phyloP scores from a whole-genome alignment of 1,140 invertebrate species.

The Drosophila pachea region DNA sequence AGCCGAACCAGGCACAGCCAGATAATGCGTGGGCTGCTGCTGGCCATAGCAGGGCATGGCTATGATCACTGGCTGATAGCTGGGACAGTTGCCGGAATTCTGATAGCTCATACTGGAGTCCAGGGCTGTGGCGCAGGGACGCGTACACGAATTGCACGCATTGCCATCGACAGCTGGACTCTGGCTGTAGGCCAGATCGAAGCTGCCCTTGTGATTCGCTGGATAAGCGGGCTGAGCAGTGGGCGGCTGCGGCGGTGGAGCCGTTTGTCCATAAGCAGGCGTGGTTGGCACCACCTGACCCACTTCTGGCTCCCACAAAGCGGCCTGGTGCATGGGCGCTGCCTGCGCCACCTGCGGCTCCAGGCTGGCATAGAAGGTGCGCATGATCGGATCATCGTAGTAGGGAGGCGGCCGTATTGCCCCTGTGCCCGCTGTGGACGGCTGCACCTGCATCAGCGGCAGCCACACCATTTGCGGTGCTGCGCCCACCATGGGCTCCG shows the following conservation, averaged over 20 bases:
- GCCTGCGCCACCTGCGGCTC: not conserved
- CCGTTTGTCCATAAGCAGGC: not conserved
- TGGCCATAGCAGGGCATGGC: slow-evolving; percentile 65
- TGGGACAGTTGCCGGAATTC: slow-evolving; percentile 38
- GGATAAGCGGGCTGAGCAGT: not conserved
- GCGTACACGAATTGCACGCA: slow-evolving; percentile 68
- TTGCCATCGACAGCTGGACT: slow-evolving; percentile 13
- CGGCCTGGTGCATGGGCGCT: slow-evolving; percentile 7
- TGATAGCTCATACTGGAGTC: slow-evolving; percentile 24
- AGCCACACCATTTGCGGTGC: slow-evolving; percentile 35
- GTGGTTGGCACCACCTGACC: not conserved
- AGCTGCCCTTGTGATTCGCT: not conserved
- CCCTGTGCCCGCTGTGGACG: not conserved
- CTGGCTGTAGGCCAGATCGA: not conserved
- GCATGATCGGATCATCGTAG: slow-evolving; percentile 64
- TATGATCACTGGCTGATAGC: slow-evolving; percentile 63
- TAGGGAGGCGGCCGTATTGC: not conserved
- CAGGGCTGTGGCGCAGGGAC: slow-evolving; percentile 23
- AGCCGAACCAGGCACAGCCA: slow-evolving; percentile 36
- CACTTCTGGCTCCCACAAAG: not conserved
- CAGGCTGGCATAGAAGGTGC: slow-evolving; percentile 56
- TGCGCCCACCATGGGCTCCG: not conserved
- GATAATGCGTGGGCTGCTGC: slow-evolving; percentile 51
- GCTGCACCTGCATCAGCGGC: slow-evolving; percentile 22
- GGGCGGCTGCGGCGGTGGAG: not conserved